phyloP scores from a whole-genome alignment of 2,888 invertebrate species.

The Chrysodeixis includens region DNA sequence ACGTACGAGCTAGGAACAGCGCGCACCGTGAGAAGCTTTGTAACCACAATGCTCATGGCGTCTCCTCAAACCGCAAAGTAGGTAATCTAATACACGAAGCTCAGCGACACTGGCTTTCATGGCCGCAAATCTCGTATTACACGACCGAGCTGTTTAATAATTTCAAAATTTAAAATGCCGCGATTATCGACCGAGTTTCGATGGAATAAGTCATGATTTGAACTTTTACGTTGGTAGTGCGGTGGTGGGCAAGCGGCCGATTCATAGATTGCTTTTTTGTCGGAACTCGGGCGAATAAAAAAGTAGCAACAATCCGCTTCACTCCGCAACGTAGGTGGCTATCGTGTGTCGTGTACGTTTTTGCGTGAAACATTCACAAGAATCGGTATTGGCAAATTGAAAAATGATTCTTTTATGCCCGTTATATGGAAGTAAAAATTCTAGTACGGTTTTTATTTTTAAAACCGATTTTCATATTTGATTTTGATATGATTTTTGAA shows the following conservation, averaged over 20 bases:
- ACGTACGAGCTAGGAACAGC: conserved; percentile 71
- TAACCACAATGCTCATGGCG: conserved; percentile 85
- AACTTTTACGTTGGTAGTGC: conserved; percentile 58
- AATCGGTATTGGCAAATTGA: conserved; percentile 68
- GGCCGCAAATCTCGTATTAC: conserved; percentile 86
- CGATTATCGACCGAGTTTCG: conserved; percentile 65
- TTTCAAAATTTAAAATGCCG: conserved; percentile 49
- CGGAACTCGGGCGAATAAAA: conserved; percentile 79
- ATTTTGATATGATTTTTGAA: no score
- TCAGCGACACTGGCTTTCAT: conserved; percentile 87
- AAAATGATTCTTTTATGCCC: conserved; percentile 63
- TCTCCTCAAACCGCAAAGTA: conserved; percentile 86
- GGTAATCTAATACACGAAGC: conserved; percentile 88
- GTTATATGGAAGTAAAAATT: conserved; percentile 33
- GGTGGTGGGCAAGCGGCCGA: conserved; percentile 74
- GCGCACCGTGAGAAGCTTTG: conserved; percentile 82
- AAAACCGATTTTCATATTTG: conserved; percentile 24
- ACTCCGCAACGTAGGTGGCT: conserved; percentile 76
- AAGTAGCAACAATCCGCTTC: conserved; percentile 67
- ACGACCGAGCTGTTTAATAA: conserved; percentile 60
- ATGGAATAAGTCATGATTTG: conserved; percentile 58
- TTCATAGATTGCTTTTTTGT: conserved; percentile 87
- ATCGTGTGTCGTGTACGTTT: conserved; percentile 75
- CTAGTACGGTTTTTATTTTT: conserved; percentile 33
- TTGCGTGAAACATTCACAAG: conserved; percentile 70